Conservation (phyloP, 2,113 vertebrate species). For the Oryzias melastigma region DNA sequence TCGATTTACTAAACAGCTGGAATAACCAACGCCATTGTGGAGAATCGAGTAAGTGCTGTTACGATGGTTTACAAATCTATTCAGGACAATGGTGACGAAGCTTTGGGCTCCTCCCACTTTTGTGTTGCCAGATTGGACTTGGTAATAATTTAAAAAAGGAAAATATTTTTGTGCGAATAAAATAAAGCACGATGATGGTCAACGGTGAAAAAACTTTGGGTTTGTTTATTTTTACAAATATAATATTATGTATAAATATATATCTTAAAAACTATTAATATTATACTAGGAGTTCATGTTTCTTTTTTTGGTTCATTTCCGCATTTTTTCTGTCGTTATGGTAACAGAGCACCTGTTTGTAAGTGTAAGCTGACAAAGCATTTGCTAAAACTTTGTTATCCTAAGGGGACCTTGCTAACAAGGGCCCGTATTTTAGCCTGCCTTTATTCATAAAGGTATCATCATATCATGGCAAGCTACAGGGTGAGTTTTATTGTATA, state of each 20-base stretch:
- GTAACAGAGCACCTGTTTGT: slow-evolving; percentile 32
- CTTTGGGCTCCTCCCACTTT: rapidly evolving
- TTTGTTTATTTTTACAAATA: no score
- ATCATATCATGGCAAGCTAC: slow-evolving; percentile 60
- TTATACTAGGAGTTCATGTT: no score
- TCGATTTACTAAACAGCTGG: neutral
- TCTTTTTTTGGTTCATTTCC: neutral
- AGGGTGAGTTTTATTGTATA: slow-evolving; percentile 49
- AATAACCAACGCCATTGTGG: rapidly evolving
- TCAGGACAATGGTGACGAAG: neutral
- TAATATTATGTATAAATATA: no score
- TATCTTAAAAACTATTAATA: no score
- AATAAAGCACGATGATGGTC: no score
- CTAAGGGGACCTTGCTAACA: no score
- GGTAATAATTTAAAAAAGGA: no score
- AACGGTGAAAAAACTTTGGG: no score
- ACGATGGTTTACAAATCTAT: neutral
- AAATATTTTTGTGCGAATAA: no score
- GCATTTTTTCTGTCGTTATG: slow-evolving; percentile 32
- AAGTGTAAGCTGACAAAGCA: neutral
- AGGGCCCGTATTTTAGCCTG: no score
- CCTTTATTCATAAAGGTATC: rapidly evolving
- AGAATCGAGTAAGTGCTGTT: rapidly evolving
- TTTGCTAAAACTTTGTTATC: neutral
- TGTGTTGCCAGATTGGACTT: neutral